A percentile compares a stretch with the other conserved stretches of the same genome.
Evolutionary conservation across 2,888 invertebrate genomes (phyloP).

Genomic region (Nowickia ferox): DNA sequence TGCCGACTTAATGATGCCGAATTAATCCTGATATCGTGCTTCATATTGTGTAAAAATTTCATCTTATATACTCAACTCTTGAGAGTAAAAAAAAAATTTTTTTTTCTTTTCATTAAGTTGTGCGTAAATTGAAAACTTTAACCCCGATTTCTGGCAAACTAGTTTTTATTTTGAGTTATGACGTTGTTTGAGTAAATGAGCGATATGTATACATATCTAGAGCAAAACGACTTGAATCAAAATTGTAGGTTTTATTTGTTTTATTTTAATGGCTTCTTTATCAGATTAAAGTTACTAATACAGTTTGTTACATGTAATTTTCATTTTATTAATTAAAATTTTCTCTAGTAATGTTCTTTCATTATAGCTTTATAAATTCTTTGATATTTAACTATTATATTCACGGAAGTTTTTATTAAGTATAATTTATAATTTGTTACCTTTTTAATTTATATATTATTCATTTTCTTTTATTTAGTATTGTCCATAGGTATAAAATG

Average conservation of each 20-base stretch:
- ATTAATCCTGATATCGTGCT: too few species aligned
- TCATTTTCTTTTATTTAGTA: constrained; percentile 56
- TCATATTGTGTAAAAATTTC: too few species aligned
- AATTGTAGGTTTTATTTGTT: background rate
- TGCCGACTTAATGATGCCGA: too few species aligned
- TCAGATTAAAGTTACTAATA: background rate
- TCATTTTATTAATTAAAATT: constrained; percentile 33
- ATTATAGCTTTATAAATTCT: constrained; percentile 46
- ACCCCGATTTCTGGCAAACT: too few species aligned
- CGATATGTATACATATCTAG: too few species aligned
- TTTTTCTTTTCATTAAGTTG: too few species aligned
- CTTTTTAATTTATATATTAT: constrained; percentile 20
- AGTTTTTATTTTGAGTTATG: too few species aligned
- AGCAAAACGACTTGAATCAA: background rate
- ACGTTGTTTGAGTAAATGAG: too few species aligned
- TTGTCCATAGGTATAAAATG: constrained; percentile 72
- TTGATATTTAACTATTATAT: constrained; percentile 54
- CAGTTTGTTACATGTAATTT: constrained; percentile 5
- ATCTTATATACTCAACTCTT: too few species aligned
- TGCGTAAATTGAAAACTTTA: too few species aligned
- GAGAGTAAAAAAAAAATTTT: too few species aligned
- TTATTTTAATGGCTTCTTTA: background rate
- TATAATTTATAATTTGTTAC: constrained; percentile 25
- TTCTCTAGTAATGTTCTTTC: constrained; percentile 29
- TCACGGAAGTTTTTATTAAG: constrained; percentile 31